Evolutionary conservation across 2,888 invertebrate species (phyloP).

Genomic region (Diploptera punctata): DNA sequence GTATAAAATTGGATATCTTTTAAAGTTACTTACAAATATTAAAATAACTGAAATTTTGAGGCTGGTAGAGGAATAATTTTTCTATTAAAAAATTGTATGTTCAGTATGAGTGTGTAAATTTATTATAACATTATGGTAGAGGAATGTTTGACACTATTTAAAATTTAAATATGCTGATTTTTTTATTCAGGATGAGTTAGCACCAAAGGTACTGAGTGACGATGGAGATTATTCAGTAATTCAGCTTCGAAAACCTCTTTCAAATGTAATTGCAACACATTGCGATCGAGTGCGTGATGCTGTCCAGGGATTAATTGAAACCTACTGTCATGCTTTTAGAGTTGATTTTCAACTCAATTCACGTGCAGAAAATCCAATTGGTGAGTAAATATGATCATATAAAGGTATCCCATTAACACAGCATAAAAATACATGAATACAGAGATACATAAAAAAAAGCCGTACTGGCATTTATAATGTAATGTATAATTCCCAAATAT

Average conservation of each 20-base stretch:
- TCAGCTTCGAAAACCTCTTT: conserved; percentile 56
- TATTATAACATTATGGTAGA: too few relatives aligned
- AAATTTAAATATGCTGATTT: too few relatives aligned
- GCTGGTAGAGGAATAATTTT: too few relatives aligned
- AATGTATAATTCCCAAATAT: too few relatives aligned
- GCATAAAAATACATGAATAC: background rate
- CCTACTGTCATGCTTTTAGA: conserved; percentile 84
- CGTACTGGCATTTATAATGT: too few relatives aligned
- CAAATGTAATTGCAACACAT: conserved; percentile 65
- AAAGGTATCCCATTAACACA: too few relatives aligned
- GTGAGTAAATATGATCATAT: conserved; percentile 48
- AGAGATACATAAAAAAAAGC: background rate
- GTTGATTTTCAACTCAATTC: conserved; percentile 80
- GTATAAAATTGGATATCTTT: too few relatives aligned
- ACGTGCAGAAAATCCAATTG: conserved; percentile 62
- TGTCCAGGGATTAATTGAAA: conserved; percentile 81
- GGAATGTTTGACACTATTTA: too few relatives aligned
- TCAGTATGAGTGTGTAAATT: too few relatives aligned
- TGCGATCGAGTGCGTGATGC: conserved; percentile 79
- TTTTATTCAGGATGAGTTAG: conserved; percentile 7
- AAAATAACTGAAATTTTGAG: too few relatives aligned
- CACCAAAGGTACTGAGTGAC: conserved; percentile 70
- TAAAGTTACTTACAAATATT: too few relatives aligned
- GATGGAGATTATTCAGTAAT: conserved; percentile 75
- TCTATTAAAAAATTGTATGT: too few relatives aligned